Conservation (phyloP, 2,797 vertebrate genomes). For the Peromyscus aztecus region DNA sequence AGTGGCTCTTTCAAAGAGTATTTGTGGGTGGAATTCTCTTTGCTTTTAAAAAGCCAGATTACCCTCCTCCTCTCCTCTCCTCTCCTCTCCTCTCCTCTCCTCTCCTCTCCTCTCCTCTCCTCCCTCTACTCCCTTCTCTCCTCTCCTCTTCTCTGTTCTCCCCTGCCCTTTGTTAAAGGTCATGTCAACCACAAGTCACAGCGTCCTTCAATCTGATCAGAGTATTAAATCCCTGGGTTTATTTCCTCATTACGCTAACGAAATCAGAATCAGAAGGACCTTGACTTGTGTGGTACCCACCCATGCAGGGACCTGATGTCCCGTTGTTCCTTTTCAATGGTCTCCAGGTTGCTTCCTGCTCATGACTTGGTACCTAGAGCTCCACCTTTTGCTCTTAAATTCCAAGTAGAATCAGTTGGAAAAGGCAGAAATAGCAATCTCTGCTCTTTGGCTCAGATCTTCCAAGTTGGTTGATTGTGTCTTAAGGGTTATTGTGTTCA, state of each 20-base stretch:
- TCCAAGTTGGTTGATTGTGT: background rate
- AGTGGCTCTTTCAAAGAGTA: background rate
- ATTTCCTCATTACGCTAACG: background rate
- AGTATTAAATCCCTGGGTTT: background rate
- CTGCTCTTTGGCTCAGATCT: background rate
- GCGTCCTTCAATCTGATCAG: background rate
- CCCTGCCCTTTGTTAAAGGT: background rate
- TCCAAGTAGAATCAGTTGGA: background rate
- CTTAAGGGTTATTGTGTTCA: background rate
- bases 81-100: rapidly evolving
- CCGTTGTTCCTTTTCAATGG: background rate
- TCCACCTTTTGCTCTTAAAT: background rate
- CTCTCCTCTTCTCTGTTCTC: background rate
- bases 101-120: rapidly evolving
- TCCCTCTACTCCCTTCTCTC: rapidly evolving
- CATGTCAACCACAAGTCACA: background rate
- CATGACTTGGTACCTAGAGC: too few relatives aligned
- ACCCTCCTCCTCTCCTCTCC: background rate
- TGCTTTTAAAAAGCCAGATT: background rate
- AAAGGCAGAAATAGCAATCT: background rate
- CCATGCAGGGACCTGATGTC: background rate
- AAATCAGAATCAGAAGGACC: background rate
- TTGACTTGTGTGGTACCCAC: rapidly evolving
- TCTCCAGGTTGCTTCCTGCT: background rate
- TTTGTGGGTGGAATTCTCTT: background rate